A percentile compares a stretch with the other conserved stretches of the same genome.
Evolutionary conservation across 2,797 vertebrate species (phyloP).

Genomic region (Balearica regulorum): DNA sequence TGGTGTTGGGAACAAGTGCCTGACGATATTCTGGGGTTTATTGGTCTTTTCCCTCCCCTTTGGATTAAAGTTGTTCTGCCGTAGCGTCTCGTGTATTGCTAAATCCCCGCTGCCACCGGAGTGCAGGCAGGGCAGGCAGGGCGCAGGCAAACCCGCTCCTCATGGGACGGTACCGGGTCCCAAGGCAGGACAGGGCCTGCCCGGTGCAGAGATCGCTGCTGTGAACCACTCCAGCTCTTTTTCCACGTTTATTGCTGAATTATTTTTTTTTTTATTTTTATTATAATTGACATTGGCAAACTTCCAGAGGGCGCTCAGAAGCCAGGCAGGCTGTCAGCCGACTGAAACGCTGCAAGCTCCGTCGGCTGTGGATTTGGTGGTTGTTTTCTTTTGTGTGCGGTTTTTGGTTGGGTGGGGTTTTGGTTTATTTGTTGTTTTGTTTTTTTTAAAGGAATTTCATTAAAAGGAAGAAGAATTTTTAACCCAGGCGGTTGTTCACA

Average conservation of each 20-base stretch:
- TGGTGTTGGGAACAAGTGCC: background rate
- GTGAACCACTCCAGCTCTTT: background rate
- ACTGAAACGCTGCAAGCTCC: background rate
- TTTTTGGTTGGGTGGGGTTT: no score
- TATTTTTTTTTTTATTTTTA: background rate
- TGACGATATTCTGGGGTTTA: background rate
- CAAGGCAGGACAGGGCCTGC: background rate
- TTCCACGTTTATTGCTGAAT: slow-evolving; percentile 7
- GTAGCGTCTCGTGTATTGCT: accelerated
- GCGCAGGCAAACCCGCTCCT: background rate
- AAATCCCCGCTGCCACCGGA: accelerated
- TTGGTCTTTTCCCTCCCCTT: background rate
- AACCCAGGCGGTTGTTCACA: background rate
- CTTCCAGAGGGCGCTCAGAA: background rate
- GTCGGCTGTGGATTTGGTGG: background rate
- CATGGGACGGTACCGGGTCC: accelerated
- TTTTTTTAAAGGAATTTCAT: background rate
- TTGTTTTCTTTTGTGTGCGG: background rate
- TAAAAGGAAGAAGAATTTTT: background rate
- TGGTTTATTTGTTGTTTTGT: background rate
- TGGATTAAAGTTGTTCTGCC: background rate
- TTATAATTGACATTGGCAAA: background rate
- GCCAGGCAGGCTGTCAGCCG: background rate
- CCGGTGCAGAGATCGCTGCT: accelerated
- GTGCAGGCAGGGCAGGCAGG: no score